Evolutionary conservation across 2,797 vertebrate genomes (phyloP), one percentile per base, ranked within the genome.

Genomic region (Fistularia tabacaria): DNA sequence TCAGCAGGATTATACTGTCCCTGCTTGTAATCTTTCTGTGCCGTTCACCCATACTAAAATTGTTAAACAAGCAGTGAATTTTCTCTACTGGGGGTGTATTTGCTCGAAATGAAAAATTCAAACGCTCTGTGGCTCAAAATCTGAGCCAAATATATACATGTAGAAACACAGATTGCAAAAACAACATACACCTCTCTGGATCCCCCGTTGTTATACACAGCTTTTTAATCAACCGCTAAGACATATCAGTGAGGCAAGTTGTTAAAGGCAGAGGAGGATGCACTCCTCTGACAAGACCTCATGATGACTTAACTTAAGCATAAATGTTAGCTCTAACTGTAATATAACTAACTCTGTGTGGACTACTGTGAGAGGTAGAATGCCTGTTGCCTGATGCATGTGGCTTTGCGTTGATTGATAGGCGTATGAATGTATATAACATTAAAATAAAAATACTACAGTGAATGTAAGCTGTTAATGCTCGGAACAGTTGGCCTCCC

Each of bases 61-160:
- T 59, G 49, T 36, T 36, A 46, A 45, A 60, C 42, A 59, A 74
- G 54, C 59, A 41, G 14, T 41, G 36, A 43, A 45, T 71, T 74
- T 67, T 46, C 41, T 69, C 53, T 48, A 15, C 14, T 14, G 36
- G 25, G 38, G 15, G 0, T 56, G 72, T 64, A 69, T 68, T 48
- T 46, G 41, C 68, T 73, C 64, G 72, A 68, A 47, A 49, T 59
- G 43, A 69, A 69, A 38, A 44, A 6, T 14, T 1, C 44, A 79
- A 71, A 80, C 77, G 71, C 59, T 49, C 11, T 51, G 55, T 51
- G 69, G 69, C 64, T 84, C 49, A 79, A 72, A 71, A 74, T 66
- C 54, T 76, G 62, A 51, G 72, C 36, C 54, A 48, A 36, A 37
- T 43, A 66, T 46, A 70, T 53, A 64, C 60, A 56, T 39, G 57